Base-by-base conservation (phyloP, 2,888 invertebrate species). In the Heliconius cydno region DNA sequence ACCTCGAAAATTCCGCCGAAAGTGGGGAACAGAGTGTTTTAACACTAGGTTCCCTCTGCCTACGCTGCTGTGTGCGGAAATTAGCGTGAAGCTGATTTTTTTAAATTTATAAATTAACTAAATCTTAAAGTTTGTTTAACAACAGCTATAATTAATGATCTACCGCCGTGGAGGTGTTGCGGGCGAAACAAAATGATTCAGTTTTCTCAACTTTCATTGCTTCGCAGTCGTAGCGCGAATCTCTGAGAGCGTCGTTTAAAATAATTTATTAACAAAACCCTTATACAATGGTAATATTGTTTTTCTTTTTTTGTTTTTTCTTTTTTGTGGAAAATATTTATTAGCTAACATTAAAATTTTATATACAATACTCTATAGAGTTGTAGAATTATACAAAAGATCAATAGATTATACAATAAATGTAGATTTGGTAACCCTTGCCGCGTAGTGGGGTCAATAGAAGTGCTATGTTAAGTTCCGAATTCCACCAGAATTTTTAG, bases 211-310 rank as follows among this genome's bases (percentile, higher is more conserved):
- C 60, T 73, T 73, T 60, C n/a, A 34, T 34, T 38, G 57, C 57
- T 60, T 73, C 60, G 73, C 19, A 60, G 30, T 73, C 60, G 73
- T 38, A 73, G 30, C 60, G 60, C 9, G 73, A 60, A 25, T 10
- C 34, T 60, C 60, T n/a, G 60, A 38, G 13, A 73, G 34, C 73
- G 46, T 77, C 71, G 52, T 66, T 78, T 65, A 52, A 78, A 63
- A 72, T 66, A 66, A 78, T 66, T 78, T 72, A 72, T 52, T 78
- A 72, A 72, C 10, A 34, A 65, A 46, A 52, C 46, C 3, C 12
- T 65, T 12, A 57, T 38, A 34, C 34, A 60, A 73, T 9, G 19
- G 34, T 73, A 34, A 30, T 65, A 13, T 65, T 65, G 28, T 7
- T 28, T 65, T 65, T n/a, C 60, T 10, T 25, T 63, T 60, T 63